A percentile compares a stretch with the other conserved stretches of the same genome.
Conservation (phyloP, 2,113 vertebrate species). For the Callospermophilus lateralis region DNA sequence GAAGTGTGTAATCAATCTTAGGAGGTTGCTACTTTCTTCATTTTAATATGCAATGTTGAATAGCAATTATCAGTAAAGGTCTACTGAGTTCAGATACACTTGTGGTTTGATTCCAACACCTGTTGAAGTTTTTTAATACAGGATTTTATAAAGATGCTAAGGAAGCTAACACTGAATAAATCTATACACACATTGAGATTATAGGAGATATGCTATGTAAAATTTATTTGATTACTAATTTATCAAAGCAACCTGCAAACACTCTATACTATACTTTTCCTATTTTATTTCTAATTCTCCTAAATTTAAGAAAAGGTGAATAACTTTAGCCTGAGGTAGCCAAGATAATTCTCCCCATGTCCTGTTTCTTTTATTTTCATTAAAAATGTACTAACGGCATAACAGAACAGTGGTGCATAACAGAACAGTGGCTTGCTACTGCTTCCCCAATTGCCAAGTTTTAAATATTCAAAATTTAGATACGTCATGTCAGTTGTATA, state of each 20-base stretch:
- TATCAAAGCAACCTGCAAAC: neutral
- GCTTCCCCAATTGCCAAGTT: neutral
- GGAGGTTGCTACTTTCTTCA: neutral
- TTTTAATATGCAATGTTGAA: neutral
- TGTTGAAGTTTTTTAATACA: neutral
- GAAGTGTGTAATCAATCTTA: neutral
- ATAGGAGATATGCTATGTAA: neutral
- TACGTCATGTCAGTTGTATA: neutral
- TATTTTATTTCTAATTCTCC: neutral
- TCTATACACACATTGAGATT: neutral
- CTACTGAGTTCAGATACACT: neutral
- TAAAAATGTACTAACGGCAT: neutral
- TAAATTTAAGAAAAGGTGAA: neutral
- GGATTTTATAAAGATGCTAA: neutral
- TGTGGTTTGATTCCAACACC: neutral
- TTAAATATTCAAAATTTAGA: conserved; percentile 20
- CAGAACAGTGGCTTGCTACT: neutral
- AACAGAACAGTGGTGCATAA: neutral
- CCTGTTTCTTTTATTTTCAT: neutral
- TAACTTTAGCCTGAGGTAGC: neutral
- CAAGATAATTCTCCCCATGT: neutral
- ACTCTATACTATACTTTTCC: neutral
- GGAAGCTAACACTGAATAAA: neutral
- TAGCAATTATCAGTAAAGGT: neutral
- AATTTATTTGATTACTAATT: neutral